A percentile compares a stretch with the other conserved stretches of the same genome.
Conservation (phyloP, 2,797 vertebrate genomes). For the Sebastes paucispinis region DNA sequence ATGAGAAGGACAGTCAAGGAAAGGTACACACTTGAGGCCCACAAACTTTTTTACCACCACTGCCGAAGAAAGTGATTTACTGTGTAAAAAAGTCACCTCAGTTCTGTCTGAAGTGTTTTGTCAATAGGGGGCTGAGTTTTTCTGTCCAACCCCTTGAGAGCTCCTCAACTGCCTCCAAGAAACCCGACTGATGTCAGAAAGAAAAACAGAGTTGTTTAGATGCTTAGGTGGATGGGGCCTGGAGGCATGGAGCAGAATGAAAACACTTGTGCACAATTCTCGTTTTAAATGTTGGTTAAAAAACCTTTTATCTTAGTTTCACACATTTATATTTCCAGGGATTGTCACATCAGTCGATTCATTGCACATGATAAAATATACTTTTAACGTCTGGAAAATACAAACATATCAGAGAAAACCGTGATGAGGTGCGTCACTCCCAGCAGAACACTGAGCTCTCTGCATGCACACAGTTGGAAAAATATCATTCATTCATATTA, state of each 20-base stretch:
- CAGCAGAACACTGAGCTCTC: background rate
- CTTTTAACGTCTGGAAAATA: background rate
- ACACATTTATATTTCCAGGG: background rate
- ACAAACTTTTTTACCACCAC: constrained; percentile 3
- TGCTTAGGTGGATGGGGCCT: background rate
- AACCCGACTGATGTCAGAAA: constrained; percentile 34
- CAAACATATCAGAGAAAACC: background rate
- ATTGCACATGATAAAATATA: background rate
- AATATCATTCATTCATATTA: background rate
- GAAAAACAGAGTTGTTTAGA: constrained; percentile 18
- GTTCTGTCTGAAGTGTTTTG: constrained; percentile 51
- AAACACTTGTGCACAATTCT: background rate
- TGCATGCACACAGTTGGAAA: background rate
- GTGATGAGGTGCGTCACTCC: too few species aligned
- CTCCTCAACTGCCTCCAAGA: constrained; percentile 16
- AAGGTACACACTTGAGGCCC: constrained; percentile 13
- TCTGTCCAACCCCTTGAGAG: constrained; percentile 18
- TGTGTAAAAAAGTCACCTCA: constrained; percentile 39
- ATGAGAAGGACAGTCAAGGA: background rate
- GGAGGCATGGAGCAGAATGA: background rate
- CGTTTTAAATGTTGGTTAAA: background rate
- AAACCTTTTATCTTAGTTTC: background rate
- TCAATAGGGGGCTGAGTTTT: constrained; percentile 26
- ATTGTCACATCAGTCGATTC: background rate
- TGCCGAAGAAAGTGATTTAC: constrained; percentile 41